A percentile compares a stretch with the other conserved stretches of the same genome.
phyloP scores from a whole-genome alignment of 2,888 invertebrate species.

The Hypercompe scribonia region DNA sequence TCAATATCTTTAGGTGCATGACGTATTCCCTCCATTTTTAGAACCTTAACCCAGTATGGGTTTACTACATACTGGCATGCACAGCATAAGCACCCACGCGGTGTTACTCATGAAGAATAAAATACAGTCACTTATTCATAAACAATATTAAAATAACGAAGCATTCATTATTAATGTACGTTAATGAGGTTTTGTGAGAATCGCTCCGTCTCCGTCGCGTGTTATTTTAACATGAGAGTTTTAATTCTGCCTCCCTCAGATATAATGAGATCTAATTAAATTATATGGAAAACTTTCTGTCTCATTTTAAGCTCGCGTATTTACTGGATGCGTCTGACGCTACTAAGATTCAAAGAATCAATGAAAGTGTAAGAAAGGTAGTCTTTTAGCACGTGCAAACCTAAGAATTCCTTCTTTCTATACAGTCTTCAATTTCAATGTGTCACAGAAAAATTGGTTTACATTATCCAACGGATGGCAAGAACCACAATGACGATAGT shows the following conservation, averaged over 20 bases:
- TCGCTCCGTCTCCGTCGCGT: neutral
- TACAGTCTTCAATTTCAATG: too few relatives aligned
- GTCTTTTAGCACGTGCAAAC: neutral
- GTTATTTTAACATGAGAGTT: neutral
- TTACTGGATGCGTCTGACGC: too few relatives aligned
- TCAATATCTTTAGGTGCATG: conserved; percentile 23
- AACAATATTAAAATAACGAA: neutral
- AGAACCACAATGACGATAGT: too few relatives aligned
- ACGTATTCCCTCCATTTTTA: conserved; percentile 33
- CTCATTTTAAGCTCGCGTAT: too few relatives aligned
- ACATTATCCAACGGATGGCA: too few relatives aligned
- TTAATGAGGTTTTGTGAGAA: neutral
- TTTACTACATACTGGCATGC: conserved; percentile 23
- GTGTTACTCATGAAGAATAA: conserved; percentile 10
- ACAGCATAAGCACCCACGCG: conserved; percentile 39
- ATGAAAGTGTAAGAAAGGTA: neutral
- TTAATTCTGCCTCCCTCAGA: neutral
- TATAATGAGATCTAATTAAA: neutral
- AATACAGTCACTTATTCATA: neutral
- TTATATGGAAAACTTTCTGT: neutral
- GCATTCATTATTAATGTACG: neutral
- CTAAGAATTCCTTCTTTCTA: too few relatives aligned
- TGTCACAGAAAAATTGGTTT: too few relatives aligned
- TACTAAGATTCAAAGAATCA: too few relatives aligned
- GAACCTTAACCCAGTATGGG: conserved; percentile 29